A percentile compares a stretch with the other conserved stretches of the same genome.
phyloP scores from a whole-genome alignment of 1,140 invertebrate genomes.

The Eumaeus atala region DNA sequence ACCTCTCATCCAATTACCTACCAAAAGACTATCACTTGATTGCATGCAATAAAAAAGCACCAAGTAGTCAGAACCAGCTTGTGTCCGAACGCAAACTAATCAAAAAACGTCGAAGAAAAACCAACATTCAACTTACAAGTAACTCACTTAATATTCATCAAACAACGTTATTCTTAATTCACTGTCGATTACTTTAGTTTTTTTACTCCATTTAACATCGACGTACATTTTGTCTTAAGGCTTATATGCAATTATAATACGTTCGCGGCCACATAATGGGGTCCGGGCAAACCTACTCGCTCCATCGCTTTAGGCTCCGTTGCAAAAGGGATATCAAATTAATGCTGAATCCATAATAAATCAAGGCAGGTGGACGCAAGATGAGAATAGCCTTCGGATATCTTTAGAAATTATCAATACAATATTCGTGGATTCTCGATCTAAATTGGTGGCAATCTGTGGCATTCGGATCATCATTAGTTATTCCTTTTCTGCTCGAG shows the following conservation, averaged over 20 bases:
- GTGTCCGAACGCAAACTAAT: no score
- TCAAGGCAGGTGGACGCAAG: slow-evolving; percentile 69
- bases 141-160: slow-evolving; percentile 1
- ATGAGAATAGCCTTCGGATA: slow-evolving; percentile 63
- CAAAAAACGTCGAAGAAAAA: no score
- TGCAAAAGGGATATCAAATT: slow-evolving; percentile 72
- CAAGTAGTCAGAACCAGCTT: no score
- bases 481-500: slow-evolving; percentile 5
- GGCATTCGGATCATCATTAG: slow-evolving; percentile 30
- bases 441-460: slow-evolving; percentile 35
- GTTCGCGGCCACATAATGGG: slow-evolving; percentile 64
- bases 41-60: no score
- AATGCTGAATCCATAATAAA: slow-evolving; percentile 74
- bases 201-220: slow-evolving; percentile 7
- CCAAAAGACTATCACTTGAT: no score
- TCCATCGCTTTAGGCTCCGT: slow-evolving; percentile 66
- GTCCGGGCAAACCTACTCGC: slow-evolving; percentile 45
- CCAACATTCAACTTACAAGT: no score
- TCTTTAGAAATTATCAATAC: slow-evolving; percentile 64
- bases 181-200: background rate
- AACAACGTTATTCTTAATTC: slow-evolving; percentile 19
- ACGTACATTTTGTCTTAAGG: slow-evolving; percentile 44
- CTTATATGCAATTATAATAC: slow-evolving; percentile 68
- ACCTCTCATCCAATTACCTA: no score
- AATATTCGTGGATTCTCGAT: slow-evolving; percentile 32